A percentile compares a stretch with the other conserved stretches of the same genome.
These are phyloP conservation scores for Oreocharis arfaki DNA, from an alignment of 2,113 vertebrate species.

Conservation along the genomic window DNA sequence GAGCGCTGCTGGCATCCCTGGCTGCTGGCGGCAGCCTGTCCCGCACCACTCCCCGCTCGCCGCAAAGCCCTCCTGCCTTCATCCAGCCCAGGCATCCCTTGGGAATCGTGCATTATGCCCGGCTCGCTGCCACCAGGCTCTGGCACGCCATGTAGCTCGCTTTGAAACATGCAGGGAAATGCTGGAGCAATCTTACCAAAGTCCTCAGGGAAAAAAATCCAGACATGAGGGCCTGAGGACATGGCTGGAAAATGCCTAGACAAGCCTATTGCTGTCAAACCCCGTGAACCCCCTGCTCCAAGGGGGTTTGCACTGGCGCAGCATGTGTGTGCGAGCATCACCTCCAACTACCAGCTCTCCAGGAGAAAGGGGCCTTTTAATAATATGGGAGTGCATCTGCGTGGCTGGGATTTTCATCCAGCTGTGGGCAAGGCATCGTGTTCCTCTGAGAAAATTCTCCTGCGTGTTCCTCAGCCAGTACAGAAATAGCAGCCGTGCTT, in stretches of 20 bases:
- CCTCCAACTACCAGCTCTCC: not conserved
- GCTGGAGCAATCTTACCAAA: not conserved
- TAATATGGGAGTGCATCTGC: not conserved
- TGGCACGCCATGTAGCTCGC: not conserved
- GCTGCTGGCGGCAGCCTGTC: not conserved
- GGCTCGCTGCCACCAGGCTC: not conserved
- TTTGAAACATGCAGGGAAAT: not conserved
- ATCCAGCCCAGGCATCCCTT: not conserved
- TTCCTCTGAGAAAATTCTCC: conserved; percentile 5
- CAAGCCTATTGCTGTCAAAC: not conserved
- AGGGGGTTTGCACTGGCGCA: not conserved
- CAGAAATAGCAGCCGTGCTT: not conserved
- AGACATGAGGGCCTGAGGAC: not conserved
- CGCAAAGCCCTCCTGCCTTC: not conserved
- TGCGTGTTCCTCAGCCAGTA: not conserved
- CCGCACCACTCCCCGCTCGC: not conserved
- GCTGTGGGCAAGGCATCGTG: not conserved
- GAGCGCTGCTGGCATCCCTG: not conserved
- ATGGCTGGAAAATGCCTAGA: not conserved
- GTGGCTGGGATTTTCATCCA: not conserved
- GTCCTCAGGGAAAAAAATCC: conserved; percentile 6
- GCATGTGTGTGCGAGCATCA: fast-evolving
- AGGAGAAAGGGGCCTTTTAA: not conserved
- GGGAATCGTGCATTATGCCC: not conserved
- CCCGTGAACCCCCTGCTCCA: not conserved